phyloP scores from a whole-genome alignment of 2,797 vertebrate species.

The Sorex maritimensis region DNA sequence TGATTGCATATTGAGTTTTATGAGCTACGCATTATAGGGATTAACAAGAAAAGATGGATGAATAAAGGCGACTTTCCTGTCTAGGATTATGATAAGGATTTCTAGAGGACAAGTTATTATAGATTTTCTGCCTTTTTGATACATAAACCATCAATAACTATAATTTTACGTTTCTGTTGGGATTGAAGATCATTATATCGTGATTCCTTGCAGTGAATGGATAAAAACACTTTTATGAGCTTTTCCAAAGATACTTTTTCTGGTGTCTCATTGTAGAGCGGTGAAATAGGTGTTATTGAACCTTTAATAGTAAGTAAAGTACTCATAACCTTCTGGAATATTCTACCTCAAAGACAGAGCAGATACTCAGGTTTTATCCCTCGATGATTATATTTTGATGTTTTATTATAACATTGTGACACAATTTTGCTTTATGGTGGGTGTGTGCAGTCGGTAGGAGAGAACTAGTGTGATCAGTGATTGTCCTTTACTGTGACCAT shows the following conservation, averaged over 20 bases:
- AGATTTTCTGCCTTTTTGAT: constrained; percentile 6
- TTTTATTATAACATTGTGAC: constrained; percentile 46
- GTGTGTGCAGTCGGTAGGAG: background rate
- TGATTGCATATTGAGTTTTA: constrained; percentile 49
- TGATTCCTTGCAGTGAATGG: background rate
- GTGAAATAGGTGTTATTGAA: background rate
- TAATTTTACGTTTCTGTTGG: background rate
- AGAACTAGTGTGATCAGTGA: constrained; percentile 16
- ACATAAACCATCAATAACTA: background rate
- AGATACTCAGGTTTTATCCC: background rate
- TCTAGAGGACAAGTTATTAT: background rate
- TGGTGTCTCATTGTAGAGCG: background rate
- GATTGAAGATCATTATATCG: background rate
- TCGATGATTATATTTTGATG: background rate
- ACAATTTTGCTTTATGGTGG: constrained; percentile 4
- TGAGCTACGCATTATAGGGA: background rate
- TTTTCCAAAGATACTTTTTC: background rate
- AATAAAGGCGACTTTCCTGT: background rate
- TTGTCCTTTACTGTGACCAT: background rate
- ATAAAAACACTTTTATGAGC: background rate
- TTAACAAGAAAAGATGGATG: background rate
- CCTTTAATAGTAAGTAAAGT: background rate
- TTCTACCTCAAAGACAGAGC: constrained; percentile 36
- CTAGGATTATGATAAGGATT: background rate
- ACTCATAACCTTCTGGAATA: background rate